Percentiles rank a stretch among this genome's conserved stretches.
These are phyloP conservation scores for Acleris emargana DNA, from an alignment of 2,888 invertebrate species.

Conservation along the genomic window DNA sequence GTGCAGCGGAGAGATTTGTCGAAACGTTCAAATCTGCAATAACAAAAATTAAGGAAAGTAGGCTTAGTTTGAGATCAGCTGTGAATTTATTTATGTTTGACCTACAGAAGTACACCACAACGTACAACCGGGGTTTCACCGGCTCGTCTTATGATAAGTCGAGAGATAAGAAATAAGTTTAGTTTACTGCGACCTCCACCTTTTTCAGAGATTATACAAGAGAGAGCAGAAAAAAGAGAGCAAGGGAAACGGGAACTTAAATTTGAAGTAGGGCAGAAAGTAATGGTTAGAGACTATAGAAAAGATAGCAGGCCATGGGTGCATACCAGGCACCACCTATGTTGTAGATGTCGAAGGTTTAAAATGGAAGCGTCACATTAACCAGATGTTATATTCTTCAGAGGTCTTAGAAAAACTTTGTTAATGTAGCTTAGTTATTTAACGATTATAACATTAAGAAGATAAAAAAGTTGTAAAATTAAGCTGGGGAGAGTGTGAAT, in stretches of 20 bases:
- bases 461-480: too few relatives aligned
- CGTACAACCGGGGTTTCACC: conserved; percentile 4
- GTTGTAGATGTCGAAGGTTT: too few relatives aligned
- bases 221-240: background rate
- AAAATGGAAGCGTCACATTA: too few relatives aligned
- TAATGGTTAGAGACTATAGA: background rate
- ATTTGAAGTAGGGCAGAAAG: background rate
- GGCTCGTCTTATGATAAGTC: background rate
- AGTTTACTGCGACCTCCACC: conserved; percentile 1
- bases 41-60: background rate
- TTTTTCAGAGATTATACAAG: background rate
- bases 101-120: conserved; percentile 8
- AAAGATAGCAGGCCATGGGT: too few relatives aligned
- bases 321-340: too few relatives aligned
- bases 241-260: background rate
- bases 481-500: too few relatives aligned
- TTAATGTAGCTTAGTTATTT: too few relatives aligned
- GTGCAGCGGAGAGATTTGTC: too few relatives aligned
- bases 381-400: too few relatives aligned
- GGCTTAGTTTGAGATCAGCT: background rate
- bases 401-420: too few relatives aligned
- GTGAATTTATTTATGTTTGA: conserved; percentile 9
- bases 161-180: conserved; percentile 11
- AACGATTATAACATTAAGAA: too few relatives aligned
- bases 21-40: background rate